Evolutionary conservation across 1,140 invertebrate species (phyloP).

Genomic region (Chrysomallon squamiferum): DNA sequence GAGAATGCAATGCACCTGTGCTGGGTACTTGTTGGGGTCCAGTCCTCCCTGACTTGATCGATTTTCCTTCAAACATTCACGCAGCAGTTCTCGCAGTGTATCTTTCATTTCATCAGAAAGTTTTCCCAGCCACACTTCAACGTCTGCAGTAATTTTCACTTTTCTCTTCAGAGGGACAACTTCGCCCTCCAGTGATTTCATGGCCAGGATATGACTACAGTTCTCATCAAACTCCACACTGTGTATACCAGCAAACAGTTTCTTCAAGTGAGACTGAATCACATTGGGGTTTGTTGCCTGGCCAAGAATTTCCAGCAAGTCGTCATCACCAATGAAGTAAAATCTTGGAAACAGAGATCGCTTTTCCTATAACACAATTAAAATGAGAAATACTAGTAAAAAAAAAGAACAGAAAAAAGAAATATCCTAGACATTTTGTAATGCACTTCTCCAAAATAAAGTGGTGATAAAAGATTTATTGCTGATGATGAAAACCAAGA

Average conservation of each 20-base stretch:
- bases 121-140: conserved; percentile 87
- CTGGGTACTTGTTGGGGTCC: conserved; percentile 81
- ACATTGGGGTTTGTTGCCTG: conserved; percentile 84
- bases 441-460: no score
- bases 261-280: conserved; percentile 91
- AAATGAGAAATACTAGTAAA: not conserved
- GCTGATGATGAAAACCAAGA: no score
- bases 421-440: no score
- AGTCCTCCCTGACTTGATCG: conserved; percentile 64
- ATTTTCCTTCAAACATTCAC: conserved; percentile 74
- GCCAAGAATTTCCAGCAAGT: conserved; percentile 90
- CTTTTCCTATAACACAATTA: conserved; percentile 76
- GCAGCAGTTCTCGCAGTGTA: conserved; percentile 73
- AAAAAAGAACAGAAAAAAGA: no score
- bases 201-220: conserved; percentile 73
- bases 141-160: conserved; percentile 79
- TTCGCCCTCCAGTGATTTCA: conserved; percentile 86
- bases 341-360: conserved; percentile 91
- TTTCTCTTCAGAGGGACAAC: conserved; percentile 77
- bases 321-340: conserved; percentile 96
- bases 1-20: conserved; percentile 67
- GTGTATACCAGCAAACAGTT: conserved; percentile 90
- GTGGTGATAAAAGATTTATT: no score
- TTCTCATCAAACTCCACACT: conserved; percentile 74
- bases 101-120: conserved; percentile 83